Evolutionary conservation across 2,797 vertebrate species (phyloP).

Genomic region (Myiotriccus ornatus): DNA sequence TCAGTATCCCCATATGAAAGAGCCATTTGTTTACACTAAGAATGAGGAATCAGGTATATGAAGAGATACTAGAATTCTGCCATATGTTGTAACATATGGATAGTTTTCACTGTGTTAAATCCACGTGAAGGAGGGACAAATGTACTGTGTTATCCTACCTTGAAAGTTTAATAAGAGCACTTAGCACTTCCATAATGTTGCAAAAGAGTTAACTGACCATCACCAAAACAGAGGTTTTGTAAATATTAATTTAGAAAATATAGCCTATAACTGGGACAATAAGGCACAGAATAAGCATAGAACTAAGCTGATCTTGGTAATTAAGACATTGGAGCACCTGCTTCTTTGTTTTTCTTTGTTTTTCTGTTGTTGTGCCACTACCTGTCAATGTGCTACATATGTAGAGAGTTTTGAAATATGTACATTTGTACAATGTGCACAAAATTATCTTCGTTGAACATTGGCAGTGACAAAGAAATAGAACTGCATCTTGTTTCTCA

Average conservation of each 20-base stretch:
- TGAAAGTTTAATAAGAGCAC: not conserved
- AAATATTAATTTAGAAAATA: not conserved
- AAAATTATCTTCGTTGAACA: not conserved
- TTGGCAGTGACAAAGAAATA: not conserved
- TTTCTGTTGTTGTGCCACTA: not conserved
- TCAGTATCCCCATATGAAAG: conserved; percentile 24
- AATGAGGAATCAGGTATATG: conserved; percentile 27
- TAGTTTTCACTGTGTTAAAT: conserved; percentile 20
- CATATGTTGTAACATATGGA: conserved; percentile 59
- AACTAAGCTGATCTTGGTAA: not conserved
- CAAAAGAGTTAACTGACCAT: not conserved
- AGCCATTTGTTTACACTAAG: conserved; percentile 7
- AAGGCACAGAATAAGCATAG: not conserved
- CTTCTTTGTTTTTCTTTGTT: not conserved
- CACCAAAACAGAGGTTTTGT: not conserved
- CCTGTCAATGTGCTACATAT: not conserved
- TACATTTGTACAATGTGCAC: not conserved
- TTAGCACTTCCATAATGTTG: not conserved
- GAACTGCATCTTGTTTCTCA: not conserved
- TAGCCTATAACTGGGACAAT: not conserved
- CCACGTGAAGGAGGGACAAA: not conserved
- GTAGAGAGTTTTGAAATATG: not conserved
- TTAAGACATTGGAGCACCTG: not conserved
- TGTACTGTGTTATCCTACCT: not conserved
- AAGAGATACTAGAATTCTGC: conserved; percentile 27